These are phyloP conservation scores for Nephrotoma appendiculata DNA, from an alignment of 2,888 invertebrate genomes.

Conservation along the genomic window DNA sequence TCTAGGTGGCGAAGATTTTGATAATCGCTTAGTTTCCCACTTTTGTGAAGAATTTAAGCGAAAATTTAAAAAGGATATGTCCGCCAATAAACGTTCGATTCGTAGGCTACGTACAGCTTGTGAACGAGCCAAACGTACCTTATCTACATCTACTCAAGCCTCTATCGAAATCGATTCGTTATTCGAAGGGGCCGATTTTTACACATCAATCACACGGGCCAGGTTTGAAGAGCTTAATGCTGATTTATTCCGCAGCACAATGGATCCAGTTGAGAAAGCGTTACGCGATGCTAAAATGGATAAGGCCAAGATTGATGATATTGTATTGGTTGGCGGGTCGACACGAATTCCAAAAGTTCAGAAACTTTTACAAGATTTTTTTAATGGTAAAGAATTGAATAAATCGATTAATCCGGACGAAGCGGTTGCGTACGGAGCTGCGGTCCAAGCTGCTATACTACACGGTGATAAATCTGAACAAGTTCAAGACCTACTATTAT, in stretches of 20 bases:
- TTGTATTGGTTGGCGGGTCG: slow-evolving; percentile 70
- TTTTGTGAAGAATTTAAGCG: slow-evolving; percentile 82
- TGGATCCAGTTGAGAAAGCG: slow-evolving; percentile 66
- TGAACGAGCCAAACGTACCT: slow-evolving; percentile 60
- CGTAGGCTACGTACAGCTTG: slow-evolving; percentile 59
- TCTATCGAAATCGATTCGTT: slow-evolving; percentile 61
- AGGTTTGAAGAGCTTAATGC: slow-evolving; percentile 62
- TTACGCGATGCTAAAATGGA: slow-evolving; percentile 64
- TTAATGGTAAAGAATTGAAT: slow-evolving; percentile 58
- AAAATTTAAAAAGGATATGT: slow-evolving; percentile 55
- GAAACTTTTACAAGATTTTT: slow-evolving; percentile 56
- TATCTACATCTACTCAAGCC: slow-evolving; percentile 63
- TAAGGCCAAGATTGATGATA: slow-evolving; percentile 59
- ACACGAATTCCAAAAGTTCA: slow-evolving; percentile 70
- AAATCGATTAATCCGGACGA: slow-evolving; percentile 68
- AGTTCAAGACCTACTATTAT: slow-evolving; percentile 58
- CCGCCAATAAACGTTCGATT: slow-evolving; percentile 48
- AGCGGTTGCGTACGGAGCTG: slow-evolving; percentile 69
- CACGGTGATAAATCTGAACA: slow-evolving; percentile 51
- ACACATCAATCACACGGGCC: slow-evolving; percentile 55
- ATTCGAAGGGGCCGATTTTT: slow-evolving; percentile 57
- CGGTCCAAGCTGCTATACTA: slow-evolving; percentile 58
- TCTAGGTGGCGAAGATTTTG: slow-evolving; percentile 88
- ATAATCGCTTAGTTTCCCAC: slow-evolving; percentile 79
- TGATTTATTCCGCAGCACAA: slow-evolving; percentile 54